A percentile compares a stretch with the other conserved stretches of the same genome.
Conservation (phyloP, 2,113 vertebrate species). For the Clarias gariepinus region DNA sequence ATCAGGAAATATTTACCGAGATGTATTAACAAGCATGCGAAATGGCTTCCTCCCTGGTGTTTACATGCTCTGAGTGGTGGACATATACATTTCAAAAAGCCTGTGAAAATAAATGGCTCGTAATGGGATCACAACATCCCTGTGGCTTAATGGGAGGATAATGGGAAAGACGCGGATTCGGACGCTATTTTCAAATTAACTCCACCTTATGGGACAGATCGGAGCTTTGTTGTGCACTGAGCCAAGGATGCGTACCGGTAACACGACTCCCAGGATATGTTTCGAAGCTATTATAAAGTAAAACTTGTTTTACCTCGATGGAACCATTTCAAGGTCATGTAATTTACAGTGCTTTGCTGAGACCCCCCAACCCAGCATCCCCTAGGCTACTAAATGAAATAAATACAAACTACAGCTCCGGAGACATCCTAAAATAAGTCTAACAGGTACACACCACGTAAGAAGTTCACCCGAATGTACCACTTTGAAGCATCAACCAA, state of each 20-base stretch:
- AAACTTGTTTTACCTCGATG: background rate
- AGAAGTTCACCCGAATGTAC: slow-evolving; percentile 58
- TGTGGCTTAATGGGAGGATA: slow-evolving; percentile 10
- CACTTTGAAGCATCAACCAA: slow-evolving; percentile 63
- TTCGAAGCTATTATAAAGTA: background rate
- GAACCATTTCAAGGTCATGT: slow-evolving; percentile 1
- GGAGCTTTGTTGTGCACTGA: background rate
- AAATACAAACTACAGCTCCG: background rate
- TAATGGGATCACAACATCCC: slow-evolving; percentile 26
- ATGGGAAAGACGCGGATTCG: slow-evolving; percentile 17
- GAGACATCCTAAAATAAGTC: slow-evolving; percentile 52
- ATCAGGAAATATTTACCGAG: slow-evolving; percentile 46
- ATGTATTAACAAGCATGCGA: slow-evolving; percentile 39
- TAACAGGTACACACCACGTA: slow-evolving; percentile 47
- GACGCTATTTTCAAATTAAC: slow-evolving; percentile 22
- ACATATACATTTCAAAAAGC: slow-evolving; percentile 54
- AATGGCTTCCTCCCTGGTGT: slow-evolving; percentile 47
- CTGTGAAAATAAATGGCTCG: slow-evolving; percentile 49
- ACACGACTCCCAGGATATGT: background rate
- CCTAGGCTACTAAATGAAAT: background rate
- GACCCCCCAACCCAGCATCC: background rate
- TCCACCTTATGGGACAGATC: slow-evolving; percentile 1
- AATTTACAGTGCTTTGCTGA: background rate
- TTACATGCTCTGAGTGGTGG: slow-evolving; percentile 47
- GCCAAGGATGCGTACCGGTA: slow-evolving; percentile 5